Base-by-base conservation (phyloP, 2,113 vertebrate genomes). In the Tursiops truncatus region DNA sequence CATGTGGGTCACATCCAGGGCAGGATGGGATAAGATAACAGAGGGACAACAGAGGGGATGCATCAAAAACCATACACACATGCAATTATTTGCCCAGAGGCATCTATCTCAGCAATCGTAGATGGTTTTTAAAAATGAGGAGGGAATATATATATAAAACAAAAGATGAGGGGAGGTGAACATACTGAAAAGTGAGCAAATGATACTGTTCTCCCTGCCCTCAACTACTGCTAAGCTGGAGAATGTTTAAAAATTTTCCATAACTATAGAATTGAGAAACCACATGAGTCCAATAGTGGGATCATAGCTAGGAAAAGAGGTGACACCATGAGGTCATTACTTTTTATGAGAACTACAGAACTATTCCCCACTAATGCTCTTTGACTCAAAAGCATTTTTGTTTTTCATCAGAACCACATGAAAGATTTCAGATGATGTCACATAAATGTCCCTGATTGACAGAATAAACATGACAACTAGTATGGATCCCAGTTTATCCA, bases 251-350 rank as follows among this genome's bases (percentile, higher is more conserved):
- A 83, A 94, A 95, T 44, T 83, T 56, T 70, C 47, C 5, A 1
- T 21, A 93, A 76, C 28, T 28, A 77, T 3, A 58, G 44, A 96
- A 86, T 2, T 82, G n/a, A 82, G 11, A 94, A 96, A 79, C 4
- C 41, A 91, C 4, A 56, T 5, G 8, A 71, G 50, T 58, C 86
- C 31, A 73, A 74, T 5, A 74, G 38, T 68, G 60, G n/a, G 20
- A 50, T 70, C 26, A 65, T 2, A 38, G 31, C 53, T 60, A 87
- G 83, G 62, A 96, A 71, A 95, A 87, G 8, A 41, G 41, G 36
- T 63, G 89, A 90, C 6, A 82, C 6, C 58, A 92, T 7, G 33
- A 94, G 67, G 21, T n/a, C 56, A 96, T 60, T 94, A 96, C 77
- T n/a, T 86, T 80, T 97, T 70, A 56, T 67, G 53, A 89, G 41